These are phyloP conservation scores for Zapus hudsonius DNA, from an alignment of 2,113 vertebrate genomes.

Conservation along the genomic window DNA sequence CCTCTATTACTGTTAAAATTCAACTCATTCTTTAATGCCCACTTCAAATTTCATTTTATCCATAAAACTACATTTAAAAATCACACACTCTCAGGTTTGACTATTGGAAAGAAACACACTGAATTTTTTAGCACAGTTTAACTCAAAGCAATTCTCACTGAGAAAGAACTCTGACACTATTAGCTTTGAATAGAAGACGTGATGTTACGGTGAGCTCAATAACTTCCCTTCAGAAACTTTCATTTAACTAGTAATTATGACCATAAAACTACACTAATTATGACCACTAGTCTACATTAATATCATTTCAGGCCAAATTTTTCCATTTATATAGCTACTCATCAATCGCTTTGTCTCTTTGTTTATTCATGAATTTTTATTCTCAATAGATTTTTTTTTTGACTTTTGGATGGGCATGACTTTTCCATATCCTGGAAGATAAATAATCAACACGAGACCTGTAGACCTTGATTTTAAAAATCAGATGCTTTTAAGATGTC, in stretches of 20 bases:
- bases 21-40: constrained; percentile 7
- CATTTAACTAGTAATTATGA: not conserved
- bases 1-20: constrained; percentile 10
- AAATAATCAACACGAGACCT: constrained; percentile 16
- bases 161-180: not conserved
- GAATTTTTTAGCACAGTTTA: not conserved
- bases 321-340: not conserved
- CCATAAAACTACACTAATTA: too few relatives aligned
- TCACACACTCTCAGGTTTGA: not conserved
- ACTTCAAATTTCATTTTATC: constrained; percentile 49
- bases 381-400: not conserved
- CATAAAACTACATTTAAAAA: constrained; percentile 12
- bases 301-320: not conserved
- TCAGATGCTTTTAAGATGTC: not conserved
- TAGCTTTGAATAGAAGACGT: not conserved
- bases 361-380: not conserved
- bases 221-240: not conserved
- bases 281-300: not conserved
- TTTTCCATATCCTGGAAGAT: not conserved
- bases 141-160: not conserved
- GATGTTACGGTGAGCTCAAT: not conserved
- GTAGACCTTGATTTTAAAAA: not conserved
- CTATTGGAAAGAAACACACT: constrained; percentile 14
- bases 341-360: not conserved
- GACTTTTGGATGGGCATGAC: not conserved